Conservation (phyloP, 2,797 vertebrate species). For the Chanos chanos region DNA sequence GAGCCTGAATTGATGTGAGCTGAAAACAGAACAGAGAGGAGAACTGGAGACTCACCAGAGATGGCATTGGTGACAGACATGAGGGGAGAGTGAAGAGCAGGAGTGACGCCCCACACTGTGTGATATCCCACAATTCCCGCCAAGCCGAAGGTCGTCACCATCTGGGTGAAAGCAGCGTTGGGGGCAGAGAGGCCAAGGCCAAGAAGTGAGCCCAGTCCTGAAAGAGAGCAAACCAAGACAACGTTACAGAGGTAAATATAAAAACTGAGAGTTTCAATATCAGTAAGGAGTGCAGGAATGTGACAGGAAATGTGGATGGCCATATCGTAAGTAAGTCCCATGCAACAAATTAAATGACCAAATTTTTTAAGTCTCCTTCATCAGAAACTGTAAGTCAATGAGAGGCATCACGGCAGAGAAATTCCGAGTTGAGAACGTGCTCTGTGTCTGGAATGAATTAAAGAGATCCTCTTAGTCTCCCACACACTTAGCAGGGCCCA, state of each 20-base stretch:
- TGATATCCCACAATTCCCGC: constrained; percentile 77
- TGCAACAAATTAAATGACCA: no score
- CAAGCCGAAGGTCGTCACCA: constrained; percentile 77
- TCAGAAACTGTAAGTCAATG: no score
- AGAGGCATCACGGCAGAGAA: no score
- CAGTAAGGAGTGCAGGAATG: no score
- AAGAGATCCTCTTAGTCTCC: background rate
- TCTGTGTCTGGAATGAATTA: no score
- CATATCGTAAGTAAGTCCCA: no score
- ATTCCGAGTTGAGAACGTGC: no score
- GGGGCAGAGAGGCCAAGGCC: constrained; percentile 70
- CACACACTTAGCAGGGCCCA: constrained; percentile 1
- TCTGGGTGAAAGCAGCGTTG: constrained; percentile 75
- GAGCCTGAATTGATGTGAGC: background rate
- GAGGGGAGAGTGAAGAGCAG: constrained; percentile 78
- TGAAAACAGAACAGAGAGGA: no score
- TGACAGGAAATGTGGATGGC: no score
- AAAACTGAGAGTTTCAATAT: no score
- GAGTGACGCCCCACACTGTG: constrained; percentile 75
- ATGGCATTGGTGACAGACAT: constrained; percentile 84
- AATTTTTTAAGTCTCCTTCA: no score
- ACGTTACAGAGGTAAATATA: no score
- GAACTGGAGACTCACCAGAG: constrained; percentile 66
- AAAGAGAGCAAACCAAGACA: constrained; percentile 16
- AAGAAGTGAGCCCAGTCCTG: constrained; percentile 68